phyloP scores from a whole-genome alignment of 2,888 invertebrate genomes.

The Ochropleura plecta region DNA sequence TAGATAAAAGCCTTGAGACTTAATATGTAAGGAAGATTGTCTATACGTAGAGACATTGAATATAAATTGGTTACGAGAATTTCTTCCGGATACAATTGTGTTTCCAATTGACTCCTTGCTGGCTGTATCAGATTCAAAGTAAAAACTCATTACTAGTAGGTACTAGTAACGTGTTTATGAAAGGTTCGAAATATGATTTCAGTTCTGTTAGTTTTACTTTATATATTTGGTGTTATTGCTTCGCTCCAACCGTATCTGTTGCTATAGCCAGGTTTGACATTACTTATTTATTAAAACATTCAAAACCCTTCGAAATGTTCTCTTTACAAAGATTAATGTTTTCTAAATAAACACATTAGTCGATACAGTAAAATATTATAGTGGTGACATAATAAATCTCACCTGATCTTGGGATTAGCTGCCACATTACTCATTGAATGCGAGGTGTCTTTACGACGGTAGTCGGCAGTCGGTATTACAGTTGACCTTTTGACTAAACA shows the following conservation, averaged over 20 bases:
- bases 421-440: constrained; percentile 33
- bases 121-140: not conserved
- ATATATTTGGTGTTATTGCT: not conserved
- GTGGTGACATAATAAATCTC: constrained; percentile 44
- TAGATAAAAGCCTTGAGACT: constrained; percentile 28
- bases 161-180: not conserved
- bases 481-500: constrained; percentile 62
- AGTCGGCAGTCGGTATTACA: constrained; percentile 25
- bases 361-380: constrained; percentile 23
- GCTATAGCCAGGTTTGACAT: not conserved
- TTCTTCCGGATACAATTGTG: constrained; percentile 38
- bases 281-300: not conserved
- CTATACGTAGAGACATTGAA: constrained; percentile 27
- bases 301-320: constrained; percentile 5
- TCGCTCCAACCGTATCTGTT: not conserved
- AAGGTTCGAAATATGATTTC: not conserved
- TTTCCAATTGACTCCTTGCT: not conserved
- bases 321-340: not conserved
- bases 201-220: not conserved
- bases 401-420: constrained; percentile 24
- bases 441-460: constrained; percentile 17
- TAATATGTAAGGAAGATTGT: constrained; percentile 26
- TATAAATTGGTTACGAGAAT: constrained; percentile 30
- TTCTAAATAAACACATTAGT: constrained; percentile 21
- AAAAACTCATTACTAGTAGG: no score